Conservation (phyloP, 2,888 invertebrate genomes). For the Anoplius nigerrimus region DNA sequence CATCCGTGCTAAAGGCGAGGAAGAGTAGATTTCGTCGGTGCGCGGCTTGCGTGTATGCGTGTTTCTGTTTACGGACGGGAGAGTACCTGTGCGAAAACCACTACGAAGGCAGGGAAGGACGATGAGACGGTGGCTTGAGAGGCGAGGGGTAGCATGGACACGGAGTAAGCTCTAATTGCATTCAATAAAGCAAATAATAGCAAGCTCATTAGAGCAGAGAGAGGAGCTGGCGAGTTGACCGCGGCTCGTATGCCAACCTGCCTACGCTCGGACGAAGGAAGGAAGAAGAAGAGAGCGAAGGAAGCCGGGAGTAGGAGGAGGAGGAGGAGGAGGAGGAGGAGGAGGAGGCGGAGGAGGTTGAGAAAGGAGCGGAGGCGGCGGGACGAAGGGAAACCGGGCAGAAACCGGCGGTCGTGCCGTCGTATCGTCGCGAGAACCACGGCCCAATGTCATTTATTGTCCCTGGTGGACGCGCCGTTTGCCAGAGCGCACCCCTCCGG, state of each 20-base stretch:
- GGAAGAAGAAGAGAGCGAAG: constrained; percentile 41
- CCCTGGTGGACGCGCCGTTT: constrained; percentile 54
- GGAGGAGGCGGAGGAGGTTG: constrained; percentile 24
- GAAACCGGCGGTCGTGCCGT: constrained; percentile 57
- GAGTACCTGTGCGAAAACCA: constrained; percentile 10
- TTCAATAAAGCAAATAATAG: constrained; percentile 74
- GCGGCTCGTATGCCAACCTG: constrained; percentile 63
- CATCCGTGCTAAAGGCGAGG: constrained; percentile 7
- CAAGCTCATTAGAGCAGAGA: constrained; percentile 73
- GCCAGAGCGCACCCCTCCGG: constrained; percentile 44
- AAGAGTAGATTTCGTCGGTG: constrained; percentile 2
- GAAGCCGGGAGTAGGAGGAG: constrained; percentile 27
- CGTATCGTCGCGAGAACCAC: constrained; percentile 58
- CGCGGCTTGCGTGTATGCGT: constrained; percentile 5
- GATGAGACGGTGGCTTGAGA: constrained; percentile 21
- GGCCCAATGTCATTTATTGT: constrained; percentile 65
- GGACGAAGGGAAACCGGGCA: constrained; percentile 57
- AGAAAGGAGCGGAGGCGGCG: constrained; percentile 21
- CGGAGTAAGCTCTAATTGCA: constrained; percentile 73
- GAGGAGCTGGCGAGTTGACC: constrained; percentile 67
- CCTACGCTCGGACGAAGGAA: constrained; percentile 61
- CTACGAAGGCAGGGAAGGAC: constrained; percentile 34
- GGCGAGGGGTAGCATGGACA: constrained; percentile 58
- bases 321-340: constrained; percentile 11
- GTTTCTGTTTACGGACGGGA: constrained; percentile 20